Conservation (phyloP, 2,888 invertebrate genomes). For the Aplocera efformata region DNA sequence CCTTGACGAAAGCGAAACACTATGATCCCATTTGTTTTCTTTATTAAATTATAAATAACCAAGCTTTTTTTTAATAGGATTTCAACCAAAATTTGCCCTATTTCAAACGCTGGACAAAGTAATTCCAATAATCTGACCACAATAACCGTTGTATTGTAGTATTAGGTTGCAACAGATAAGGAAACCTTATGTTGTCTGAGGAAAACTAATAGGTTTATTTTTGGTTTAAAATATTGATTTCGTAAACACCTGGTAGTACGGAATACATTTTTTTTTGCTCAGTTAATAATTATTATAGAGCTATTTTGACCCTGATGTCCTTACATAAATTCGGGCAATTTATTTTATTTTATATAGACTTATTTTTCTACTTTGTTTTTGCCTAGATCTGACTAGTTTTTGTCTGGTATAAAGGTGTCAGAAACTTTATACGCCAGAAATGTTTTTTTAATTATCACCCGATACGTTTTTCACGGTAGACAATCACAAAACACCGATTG, state of each 20-base stretch:
- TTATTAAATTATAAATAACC: no score
- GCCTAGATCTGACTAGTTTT: neutral
- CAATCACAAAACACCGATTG: slow-evolving; percentile 16
- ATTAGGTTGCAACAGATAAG: neutral
- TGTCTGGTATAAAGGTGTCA: slow-evolving; percentile 13
- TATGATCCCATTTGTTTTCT: no score
- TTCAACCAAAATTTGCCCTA: neutral
- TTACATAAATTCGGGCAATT: no score
- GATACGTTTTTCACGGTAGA: slow-evolving; percentile 25
- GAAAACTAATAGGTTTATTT: slow-evolving; percentile 2
- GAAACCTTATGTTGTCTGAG: slow-evolving; percentile 7
- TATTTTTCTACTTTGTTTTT: neutral
- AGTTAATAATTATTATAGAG: no score
- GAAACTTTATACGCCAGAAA: slow-evolving; percentile 11
- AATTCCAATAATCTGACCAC: slow-evolving; percentile 3
- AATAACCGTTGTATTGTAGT: slow-evolving; percentile 2
- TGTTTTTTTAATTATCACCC: slow-evolving; percentile 18
- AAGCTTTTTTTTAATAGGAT: no score
- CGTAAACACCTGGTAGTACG: no score
- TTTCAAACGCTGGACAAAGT: no score
- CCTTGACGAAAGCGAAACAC: no score
- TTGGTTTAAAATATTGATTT: no score
- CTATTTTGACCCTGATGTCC: no score
- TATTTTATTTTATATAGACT: no score
- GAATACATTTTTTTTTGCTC: no score